Percentiles rank a stretch among this genome's conserved stretches.
These are phyloP conservation scores for Gasteruption jaculator DNA, from an alignment of 2,888 invertebrate species.

Conservation along the genomic window DNA sequence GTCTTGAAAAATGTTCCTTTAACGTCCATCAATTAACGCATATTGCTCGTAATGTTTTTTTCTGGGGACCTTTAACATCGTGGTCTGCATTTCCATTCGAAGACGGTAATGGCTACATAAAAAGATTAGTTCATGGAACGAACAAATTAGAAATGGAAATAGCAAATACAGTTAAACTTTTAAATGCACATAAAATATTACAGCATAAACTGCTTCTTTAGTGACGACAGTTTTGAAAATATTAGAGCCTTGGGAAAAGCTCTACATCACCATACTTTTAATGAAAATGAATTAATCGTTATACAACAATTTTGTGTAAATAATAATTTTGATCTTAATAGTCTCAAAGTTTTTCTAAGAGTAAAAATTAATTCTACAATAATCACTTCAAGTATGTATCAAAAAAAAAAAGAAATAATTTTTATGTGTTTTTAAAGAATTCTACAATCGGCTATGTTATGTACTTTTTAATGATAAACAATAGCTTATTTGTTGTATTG, in stretches of 20 bases:
- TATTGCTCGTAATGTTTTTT: constrained; percentile 6
- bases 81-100: constrained; percentile 18
- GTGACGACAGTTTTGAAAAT: too few relatives aligned
- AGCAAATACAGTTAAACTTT: constrained; percentile 9
- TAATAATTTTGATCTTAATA: too few relatives aligned
- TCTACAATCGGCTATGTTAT: too few relatives aligned
- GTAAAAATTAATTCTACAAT: too few relatives aligned
- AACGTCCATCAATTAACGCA: constrained; percentile 17
- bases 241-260: too few relatives aligned
- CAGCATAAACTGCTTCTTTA: constrained; percentile 8
- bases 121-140: constrained; percentile 15
- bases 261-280: too few relatives aligned
- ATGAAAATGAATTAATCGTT: too few relatives aligned
- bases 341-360: too few relatives aligned
- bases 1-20: constrained; percentile 13
- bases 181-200: constrained; percentile 4
- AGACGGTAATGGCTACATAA: constrained; percentile 12
- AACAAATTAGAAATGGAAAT: constrained; percentile 14
- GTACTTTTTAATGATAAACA: too few relatives aligned
- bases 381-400: neutral
- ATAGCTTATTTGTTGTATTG: too few relatives aligned
- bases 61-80: constrained; percentile 15
- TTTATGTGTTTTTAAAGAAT: too few relatives aligned
- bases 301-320: too few relatives aligned
- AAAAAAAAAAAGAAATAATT: constrained; percentile 7